These are phyloP conservation scores for Antitype chi DNA, from an alignment of 2,888 invertebrate genomes.

Conservation along the genomic window DNA sequence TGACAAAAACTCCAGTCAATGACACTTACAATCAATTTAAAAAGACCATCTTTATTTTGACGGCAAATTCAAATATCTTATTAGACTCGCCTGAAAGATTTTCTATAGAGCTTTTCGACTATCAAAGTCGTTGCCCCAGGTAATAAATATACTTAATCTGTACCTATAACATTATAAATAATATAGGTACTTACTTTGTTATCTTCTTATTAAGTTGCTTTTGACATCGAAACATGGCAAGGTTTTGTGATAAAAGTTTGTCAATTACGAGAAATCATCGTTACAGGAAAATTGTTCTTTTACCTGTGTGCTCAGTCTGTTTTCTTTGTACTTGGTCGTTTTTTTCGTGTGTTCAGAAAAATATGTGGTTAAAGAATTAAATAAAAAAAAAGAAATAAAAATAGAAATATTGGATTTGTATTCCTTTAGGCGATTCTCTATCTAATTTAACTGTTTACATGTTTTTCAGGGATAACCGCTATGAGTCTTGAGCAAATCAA, in stretches of 20 bases:
- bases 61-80: constrained; percentile 8
- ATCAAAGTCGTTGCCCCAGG: constrained; percentile 8
- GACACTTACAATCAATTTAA: constrained; percentile 51
- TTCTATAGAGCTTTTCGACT: constrained; percentile 14
- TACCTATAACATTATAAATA: constrained; percentile 22
- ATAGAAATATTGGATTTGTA: neutral
- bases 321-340: neutral
- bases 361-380: no score
- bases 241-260: constrained; percentile 27
- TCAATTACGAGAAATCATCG: constrained; percentile 6
- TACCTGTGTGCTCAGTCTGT: neutral
- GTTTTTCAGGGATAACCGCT: neutral
- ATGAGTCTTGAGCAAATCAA: neutral
- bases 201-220: constrained; percentile 15
- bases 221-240: neutral
- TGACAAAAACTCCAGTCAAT: constrained; percentile 44
- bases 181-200: neutral
- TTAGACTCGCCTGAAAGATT: constrained; percentile 23
- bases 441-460: neutral
- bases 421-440: neutral
- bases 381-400: no score
- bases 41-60: constrained; percentile 5
- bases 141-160: constrained; percentile 1
- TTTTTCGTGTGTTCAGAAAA: neutral
- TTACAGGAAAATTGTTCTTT: neutral